Evolutionary conservation across 1,140 invertebrate species (phyloP).

Genomic region (Samia ricini): DNA sequence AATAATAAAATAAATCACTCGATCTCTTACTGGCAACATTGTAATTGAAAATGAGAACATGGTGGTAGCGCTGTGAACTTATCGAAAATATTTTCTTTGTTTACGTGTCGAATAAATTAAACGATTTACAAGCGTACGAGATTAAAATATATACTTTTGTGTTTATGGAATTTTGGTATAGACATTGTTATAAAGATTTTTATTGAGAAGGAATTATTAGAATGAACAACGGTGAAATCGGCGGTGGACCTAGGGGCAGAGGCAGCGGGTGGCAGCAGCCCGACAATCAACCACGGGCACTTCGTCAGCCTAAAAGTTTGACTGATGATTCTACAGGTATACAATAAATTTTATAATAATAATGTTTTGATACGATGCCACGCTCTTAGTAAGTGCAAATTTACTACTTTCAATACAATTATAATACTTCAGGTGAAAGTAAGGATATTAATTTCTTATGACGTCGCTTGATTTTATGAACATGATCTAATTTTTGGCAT

Average conservation of each 20-base stretch:
- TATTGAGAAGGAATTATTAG: slow-evolving; percentile 37
- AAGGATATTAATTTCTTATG: slow-evolving; percentile 67
- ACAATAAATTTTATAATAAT: slow-evolving; percentile 19
- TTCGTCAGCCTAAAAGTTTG: slow-evolving; percentile 58
- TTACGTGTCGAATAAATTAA: slow-evolving; percentile 66
- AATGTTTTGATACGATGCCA: slow-evolving; percentile 24
- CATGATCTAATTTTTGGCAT: background rate
- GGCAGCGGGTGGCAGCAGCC: slow-evolving; percentile 69
- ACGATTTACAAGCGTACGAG: slow-evolving; percentile 28
- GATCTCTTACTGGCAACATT: background rate
- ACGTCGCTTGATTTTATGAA: slow-evolving; percentile 44
- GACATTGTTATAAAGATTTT: slow-evolving; percentile 19
- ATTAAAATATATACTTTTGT: slow-evolving; percentile 28
- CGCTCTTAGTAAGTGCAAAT: slow-evolving; percentile 40
- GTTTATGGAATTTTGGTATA: slow-evolving; percentile 58
- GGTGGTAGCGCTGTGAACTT: slow-evolving; percentile 49
- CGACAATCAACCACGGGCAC: slow-evolving; percentile 61
- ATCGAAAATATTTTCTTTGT: slow-evolving; percentile 54
- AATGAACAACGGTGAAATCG: slow-evolving; percentile 72
- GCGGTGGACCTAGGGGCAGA: slow-evolving; percentile 65
- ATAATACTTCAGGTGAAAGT: slow-evolving; percentile 67
- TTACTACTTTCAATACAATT: slow-evolving; percentile 40
- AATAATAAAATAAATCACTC: no score
- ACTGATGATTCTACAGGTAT: slow-evolving; percentile 59
- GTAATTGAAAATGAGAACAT: slow-evolving; percentile 26